Conservation (phyloP, 2,113 vertebrate species). For the Turnix velox region DNA sequence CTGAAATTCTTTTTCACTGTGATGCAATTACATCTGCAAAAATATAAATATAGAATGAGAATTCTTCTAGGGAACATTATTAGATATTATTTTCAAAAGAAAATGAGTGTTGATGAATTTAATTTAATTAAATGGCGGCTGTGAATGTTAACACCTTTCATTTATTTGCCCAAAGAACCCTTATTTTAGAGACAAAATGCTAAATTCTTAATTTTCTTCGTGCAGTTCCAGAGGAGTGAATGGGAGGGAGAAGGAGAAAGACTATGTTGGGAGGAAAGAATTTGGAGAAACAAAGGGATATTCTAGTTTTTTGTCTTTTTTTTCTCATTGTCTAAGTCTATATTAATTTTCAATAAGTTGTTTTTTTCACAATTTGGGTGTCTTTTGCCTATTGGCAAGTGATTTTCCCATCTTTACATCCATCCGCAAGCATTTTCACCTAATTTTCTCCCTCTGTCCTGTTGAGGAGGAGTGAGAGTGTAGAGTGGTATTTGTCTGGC, state of each 20-base stretch:
- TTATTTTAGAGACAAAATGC: neutral
- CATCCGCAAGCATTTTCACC: neutral
- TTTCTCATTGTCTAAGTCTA: neutral
- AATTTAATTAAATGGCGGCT: neutral
- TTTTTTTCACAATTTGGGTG: neutral
- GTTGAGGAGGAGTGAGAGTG: neutral
- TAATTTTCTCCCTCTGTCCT: neutral
- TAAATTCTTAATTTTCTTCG: neutral
- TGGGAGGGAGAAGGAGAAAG: neutral
- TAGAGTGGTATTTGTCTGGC: fast-evolving
- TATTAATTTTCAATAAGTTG: neutral
- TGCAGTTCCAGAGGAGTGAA: neutral
- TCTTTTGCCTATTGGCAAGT: neutral
- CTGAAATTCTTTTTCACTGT: neutral
- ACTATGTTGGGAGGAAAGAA: neutral
- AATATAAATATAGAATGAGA: neutral
- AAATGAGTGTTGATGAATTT: neutral
- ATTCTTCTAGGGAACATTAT: neutral
- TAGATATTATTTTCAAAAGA: neutral
- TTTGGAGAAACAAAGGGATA: neutral
- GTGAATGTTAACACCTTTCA: neutral
- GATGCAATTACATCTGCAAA: neutral
- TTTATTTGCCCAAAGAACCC: neutral
- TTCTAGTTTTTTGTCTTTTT: neutral
- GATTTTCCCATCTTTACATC: neutral